Base-by-base conservation (phyloP, 2,797 vertebrate genomes). In the Rhyacichthys aspro region DNA sequence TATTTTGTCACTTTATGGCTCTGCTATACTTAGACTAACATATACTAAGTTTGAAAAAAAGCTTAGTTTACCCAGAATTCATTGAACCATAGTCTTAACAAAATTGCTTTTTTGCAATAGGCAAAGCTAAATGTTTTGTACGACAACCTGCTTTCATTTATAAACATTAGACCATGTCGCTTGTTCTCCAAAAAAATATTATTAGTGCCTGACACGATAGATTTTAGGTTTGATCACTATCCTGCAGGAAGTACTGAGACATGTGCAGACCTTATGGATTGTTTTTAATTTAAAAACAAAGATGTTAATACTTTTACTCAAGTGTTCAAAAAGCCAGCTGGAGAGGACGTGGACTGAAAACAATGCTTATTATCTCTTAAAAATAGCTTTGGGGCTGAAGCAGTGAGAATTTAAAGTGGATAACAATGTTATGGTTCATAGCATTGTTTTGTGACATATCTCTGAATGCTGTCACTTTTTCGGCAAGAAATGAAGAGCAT, bases 291-390 rank as follows among this genome's bases (percentile, higher is more conserved):
- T 69, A 43, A 78, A 64, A 84, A 76, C 55, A 76, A 73, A 76
- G 72, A 76, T 81, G 78, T 70, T 74, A 82, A 86, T 85, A 78
- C n/a, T 59, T 55, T 81, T 73, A 79, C 62, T 89, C 78, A 78
- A 14, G 71, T 83, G 74, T 83, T 79, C 75, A 80, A 84, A 79
- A 82, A 73, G 78, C 69, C 86, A 86, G 77, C 81, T 88, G 86
- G 60, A 70, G 74, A 70, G 75, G 70, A 82, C 49, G 10, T 79
- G 71, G 71, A 73, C 52, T 75, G 71, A 82, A 83, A 81, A 72
- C 59, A 74, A 79, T 72, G 56, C 72, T 74, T 76, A 81, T 84
- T 83, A 80, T 76, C 72, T 79, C 32, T 67, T 76, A 34, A 36
- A 63, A 59, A 58, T 9, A 32, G 53, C 32, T 69, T 55, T 36